phyloP scores from a whole-genome alignment of 2,888 invertebrate genomes.

The Coecobrya sp. region DNA sequence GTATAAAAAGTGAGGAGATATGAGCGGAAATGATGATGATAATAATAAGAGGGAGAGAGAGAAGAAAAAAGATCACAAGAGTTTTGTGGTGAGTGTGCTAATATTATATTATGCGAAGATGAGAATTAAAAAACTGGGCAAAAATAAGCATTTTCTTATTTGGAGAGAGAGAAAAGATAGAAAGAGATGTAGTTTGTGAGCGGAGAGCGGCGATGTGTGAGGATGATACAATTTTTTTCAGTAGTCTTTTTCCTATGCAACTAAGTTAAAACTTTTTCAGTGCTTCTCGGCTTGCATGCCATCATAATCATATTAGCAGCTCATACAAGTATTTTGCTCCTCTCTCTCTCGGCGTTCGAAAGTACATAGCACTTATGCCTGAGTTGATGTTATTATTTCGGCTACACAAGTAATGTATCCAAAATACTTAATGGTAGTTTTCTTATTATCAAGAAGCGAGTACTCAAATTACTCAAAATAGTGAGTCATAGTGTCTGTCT shows the following conservation, averaged over 20 bases:
- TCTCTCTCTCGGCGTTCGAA: background rate
- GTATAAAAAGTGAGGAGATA: background rate
- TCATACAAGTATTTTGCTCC: background rate
- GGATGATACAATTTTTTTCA: constrained; percentile 39
- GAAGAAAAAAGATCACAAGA: constrained; percentile 2
- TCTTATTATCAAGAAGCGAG: too few relatives aligned
- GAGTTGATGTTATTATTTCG: background rate
- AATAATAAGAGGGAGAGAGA: constrained; percentile 19
- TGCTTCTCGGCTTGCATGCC: constrained; percentile 29
- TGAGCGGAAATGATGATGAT: constrained; percentile 29
- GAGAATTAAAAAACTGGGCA: constrained; percentile 76
- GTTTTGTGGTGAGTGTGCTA: constrained; percentile 31
- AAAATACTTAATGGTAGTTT: background rate
- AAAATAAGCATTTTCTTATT: constrained; percentile 73
- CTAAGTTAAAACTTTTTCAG: constrained; percentile 41
- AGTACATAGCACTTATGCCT: background rate
- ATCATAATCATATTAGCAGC: constrained; percentile 33
- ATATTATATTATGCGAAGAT: constrained; percentile 60
- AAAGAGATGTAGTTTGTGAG: too few relatives aligned
- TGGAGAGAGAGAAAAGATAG: constrained; percentile 52
- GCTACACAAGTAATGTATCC: background rate
- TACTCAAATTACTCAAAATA: too few relatives aligned
- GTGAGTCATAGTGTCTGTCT: too few relatives aligned
- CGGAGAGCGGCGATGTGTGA: constrained; percentile 7
- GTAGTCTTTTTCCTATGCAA: background rate